phyloP scores from a whole-genome alignment of 2,888 invertebrate species.

The Leptothorax acervorum region DNA sequence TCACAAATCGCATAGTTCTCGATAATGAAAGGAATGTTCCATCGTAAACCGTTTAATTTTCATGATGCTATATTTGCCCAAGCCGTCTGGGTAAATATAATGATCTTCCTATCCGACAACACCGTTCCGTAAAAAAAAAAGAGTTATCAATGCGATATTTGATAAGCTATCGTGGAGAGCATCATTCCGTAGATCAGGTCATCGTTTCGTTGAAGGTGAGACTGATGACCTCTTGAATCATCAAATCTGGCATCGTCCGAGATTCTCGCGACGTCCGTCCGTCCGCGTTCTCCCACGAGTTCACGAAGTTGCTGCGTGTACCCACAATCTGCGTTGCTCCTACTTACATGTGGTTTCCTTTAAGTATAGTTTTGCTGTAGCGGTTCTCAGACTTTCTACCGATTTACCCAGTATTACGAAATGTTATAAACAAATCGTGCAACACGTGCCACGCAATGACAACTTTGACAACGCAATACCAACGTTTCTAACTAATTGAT shows the following conservation, averaged over 20 bases:
- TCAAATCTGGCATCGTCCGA: neutral
- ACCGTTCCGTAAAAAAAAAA: neutral
- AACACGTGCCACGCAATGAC: neutral
- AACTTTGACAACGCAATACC: neutral
- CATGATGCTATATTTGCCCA: conserved; percentile 1
- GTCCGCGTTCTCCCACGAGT: conserved; percentile 4
- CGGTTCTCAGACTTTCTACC: neutral
- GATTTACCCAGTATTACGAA: neutral
- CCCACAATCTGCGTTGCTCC: conserved; percentile 4
- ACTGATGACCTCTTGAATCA: conserved; percentile 44
- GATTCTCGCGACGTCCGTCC: neutral
- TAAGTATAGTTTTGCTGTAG: neutral
- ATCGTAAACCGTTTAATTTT: neutral
- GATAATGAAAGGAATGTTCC: neutral
- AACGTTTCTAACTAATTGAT: neutral
- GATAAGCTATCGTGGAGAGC: conserved; percentile 35
- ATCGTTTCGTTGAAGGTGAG: conserved; percentile 57
- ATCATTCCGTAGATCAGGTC: conserved; percentile 58
- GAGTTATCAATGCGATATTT: conserved; percentile 36
- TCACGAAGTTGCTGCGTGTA: neutral
- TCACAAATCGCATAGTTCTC: neutral
- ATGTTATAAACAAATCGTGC: neutral
- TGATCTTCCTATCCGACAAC: neutral
- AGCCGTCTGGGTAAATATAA: neutral
- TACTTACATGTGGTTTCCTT: neutral